Evolutionary conservation across 1,140 invertebrate species (phyloP), one percentile per base, ranked within the genome.

Genomic region (Neotoxoptera formosana): DNA sequence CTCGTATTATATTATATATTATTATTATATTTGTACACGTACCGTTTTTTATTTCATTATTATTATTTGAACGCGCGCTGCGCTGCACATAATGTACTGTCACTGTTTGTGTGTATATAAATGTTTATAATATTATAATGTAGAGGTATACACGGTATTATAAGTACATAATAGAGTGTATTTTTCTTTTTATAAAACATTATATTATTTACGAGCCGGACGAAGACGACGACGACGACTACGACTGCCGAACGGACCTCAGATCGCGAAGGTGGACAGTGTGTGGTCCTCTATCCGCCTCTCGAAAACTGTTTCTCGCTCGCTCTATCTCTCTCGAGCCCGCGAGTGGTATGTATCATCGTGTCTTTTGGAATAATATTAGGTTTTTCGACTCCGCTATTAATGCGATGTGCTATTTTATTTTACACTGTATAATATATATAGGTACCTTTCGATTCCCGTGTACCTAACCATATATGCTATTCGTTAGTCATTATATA

Each of bases 131-230:
- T 87, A 25, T 86, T 86, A 21, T 86, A 47, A 51, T 51, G 48
- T 41, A 7, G 9, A 7, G 9, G 34, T 41, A 84, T 36, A 36
- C 36, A 45, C 45, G 34, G 41, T 60, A 83, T 36, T 23, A 41
- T 84, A 84, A 36, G 83, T 41, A 41, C 45, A 41, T 84, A 84
- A 41, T 86, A 48, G 30, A 41, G 88, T 41, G 88, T 89, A n/a
- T n/a, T n/a, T 89, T 89, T 89, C 34, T 51, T 23, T 56, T 89
- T 89, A 76, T 76, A 76, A 89, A 89, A 53, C 34, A 41, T 89
- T 30, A 56, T 89, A 56, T 89, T 89, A 89, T 89, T 89, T 89
- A 89, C 53, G 88, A 89, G n/a, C 48, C 87, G 87, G 25, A 89
- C 86, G n/a, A 51, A n/a, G n/a, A n/a, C n/a, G n/a, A 51, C 48